Evolutionary conservation across 2,797 vertebrate genomes (phyloP), one percentile per base, ranked within the genome.

Genomic region (Acropternis orthonyx): DNA sequence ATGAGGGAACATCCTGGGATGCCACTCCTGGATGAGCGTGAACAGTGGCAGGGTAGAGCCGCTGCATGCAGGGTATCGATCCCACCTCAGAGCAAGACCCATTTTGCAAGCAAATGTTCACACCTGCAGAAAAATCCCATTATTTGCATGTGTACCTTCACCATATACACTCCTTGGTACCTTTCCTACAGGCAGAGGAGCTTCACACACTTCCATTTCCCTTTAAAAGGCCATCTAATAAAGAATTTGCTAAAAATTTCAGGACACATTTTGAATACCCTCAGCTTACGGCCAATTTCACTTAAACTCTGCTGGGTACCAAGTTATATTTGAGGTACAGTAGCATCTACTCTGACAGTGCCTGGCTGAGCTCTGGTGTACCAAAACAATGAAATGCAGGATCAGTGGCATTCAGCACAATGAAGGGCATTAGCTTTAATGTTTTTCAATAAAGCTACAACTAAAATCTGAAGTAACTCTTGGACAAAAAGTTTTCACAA

Each of bases 161-260:
- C 23, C 8, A 2, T 7, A 30, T 3, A 6, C 9, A 3, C 7
- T 18, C 5, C 19, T 85, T 2, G 7, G 61, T 19, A 46, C 68
- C 56, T 61, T 52, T 67, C 87, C 87, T 56, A 65, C 0, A 4
- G 49, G 46, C 73, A 86, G 54, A 83, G 69, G 72, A 88, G 65
- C 75, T 79, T 73, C 72, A 39, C 61, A 17, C 12, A 28, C 68
- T 49, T 81, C 61, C 46, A 67, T 19, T 78, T 73, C 58, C 67
- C 78, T 84, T 71, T 52, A 23, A 69, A 93, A 94, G 48, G 52
- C 43, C 30, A 82, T 18, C 74, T 79, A 48, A 67, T 55, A 79
- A 87, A 62, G 74, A 84, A 66, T 54, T 85, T 32, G 56, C 62
- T 72, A 61, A 43, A n/a, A 73, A 91, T 58, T 81, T 87, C 92